phyloP scores from a whole-genome alignment of 53 echinoderm and acorn worm genomes.

The Henricia sp. region DNA sequence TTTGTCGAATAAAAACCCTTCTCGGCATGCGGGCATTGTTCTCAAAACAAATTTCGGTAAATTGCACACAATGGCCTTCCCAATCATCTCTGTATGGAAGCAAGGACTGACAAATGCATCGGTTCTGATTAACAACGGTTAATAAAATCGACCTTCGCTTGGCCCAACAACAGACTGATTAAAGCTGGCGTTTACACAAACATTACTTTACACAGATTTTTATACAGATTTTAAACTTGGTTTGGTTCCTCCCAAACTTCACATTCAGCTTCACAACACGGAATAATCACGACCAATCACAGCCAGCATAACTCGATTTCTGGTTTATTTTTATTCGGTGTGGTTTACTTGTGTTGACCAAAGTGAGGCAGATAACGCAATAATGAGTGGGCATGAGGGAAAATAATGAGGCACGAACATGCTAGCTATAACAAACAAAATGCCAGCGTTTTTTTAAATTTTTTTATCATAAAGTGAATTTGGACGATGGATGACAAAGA shows the following conservation, averaged over 20 bases:
- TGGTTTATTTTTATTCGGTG: conserved; percentile 4
- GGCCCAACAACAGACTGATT: background rate
- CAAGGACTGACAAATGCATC: conserved; percentile 9
- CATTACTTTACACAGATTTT: background rate
- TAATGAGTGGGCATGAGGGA: background rate
- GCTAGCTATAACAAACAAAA: background rate
- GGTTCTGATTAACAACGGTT: background rate
- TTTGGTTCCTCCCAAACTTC: conserved; percentile 12
- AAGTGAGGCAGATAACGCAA: background rate
- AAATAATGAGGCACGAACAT: conserved; percentile 6
- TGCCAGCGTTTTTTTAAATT: background rate
- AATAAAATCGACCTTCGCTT: background rate
- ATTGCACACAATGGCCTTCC: conserved; percentile 11
- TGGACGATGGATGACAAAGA: too few species aligned
- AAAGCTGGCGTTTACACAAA: background rate
- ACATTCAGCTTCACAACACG: background rate
- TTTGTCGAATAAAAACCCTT: background rate
- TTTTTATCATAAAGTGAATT: too few species aligned
- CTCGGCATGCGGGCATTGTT: background rate
- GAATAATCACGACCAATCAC: background rate
- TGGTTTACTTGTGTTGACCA: conserved; percentile 8
- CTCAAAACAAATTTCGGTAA: conserved; percentile 11
- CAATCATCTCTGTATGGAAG: conserved; percentile 22
- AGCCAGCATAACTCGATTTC: background rate
- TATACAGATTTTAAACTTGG: background rate